Percentiles rank a stretch among this genome's conserved stretches.
Conservation (phyloP, 2,113 vertebrate species). For the Oenanthe melanoleuca region DNA sequence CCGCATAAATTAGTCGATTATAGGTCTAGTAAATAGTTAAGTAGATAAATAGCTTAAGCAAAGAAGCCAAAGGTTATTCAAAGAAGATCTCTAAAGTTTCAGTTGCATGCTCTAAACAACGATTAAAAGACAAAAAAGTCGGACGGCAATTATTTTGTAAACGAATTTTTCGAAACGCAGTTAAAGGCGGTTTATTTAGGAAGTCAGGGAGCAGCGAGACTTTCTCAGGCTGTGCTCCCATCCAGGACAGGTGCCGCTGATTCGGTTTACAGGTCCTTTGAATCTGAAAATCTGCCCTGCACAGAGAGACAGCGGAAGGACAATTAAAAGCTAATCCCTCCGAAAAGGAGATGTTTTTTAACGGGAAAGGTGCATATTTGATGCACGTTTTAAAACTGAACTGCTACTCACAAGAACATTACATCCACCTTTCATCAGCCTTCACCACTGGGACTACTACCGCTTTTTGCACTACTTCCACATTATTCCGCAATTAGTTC, state of each 20-base stretch:
- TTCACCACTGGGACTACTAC: conserved; percentile 12
- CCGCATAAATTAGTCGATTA: conserved; percentile 19
- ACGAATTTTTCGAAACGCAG: conserved; percentile 42
- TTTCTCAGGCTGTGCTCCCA: background rate
- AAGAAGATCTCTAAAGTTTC: conserved; percentile 23
- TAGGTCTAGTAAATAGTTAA: conserved; percentile 40
- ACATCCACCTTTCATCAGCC: background rate
- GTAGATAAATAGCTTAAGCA: conserved; percentile 37
- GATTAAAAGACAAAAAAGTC: background rate
- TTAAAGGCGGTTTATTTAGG: conserved; percentile 29
- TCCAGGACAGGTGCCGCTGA: conserved; percentile 67
- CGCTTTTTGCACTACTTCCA: background rate
- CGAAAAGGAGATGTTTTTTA: background rate
- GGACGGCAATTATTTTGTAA: conserved; percentile 29
- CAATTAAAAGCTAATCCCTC: conserved; percentile 27
- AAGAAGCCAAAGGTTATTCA: conserved; percentile 13
- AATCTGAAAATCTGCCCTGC: conserved; percentile 64
- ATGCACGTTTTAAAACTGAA: background rate
- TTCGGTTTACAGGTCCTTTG: conserved; percentile 53
- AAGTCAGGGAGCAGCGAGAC: conserved; percentile 34
- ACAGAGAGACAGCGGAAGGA: conserved; percentile 19
- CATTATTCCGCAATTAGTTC: conserved; percentile 1
- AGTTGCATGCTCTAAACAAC: background rate
- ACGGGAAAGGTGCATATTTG: background rate
- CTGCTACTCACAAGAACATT: background rate